These are phyloP conservation scores for Mus pahari DNA, from an alignment of 2,113 vertebrate species.

Conservation along the genomic window DNA sequence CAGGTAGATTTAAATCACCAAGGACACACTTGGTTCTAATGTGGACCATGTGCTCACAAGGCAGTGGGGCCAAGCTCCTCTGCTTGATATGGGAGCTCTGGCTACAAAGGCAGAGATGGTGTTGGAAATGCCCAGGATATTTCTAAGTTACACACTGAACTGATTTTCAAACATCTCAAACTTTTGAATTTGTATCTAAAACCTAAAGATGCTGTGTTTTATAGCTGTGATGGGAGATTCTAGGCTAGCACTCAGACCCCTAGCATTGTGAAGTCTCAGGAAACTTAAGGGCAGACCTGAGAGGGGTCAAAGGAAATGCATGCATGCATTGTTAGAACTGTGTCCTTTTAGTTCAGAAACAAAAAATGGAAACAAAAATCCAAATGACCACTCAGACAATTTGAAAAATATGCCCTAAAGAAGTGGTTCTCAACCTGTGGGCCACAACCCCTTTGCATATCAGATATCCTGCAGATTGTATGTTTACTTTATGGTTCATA, in stretches of 20 bases:
- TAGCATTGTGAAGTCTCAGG: fast-evolving
- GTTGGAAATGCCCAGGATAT: too few relatives aligned
- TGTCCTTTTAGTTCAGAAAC: neutral
- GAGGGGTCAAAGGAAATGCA: neutral
- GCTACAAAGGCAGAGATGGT: neutral
- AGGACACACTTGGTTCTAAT: too few relatives aligned
- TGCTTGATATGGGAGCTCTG: neutral
- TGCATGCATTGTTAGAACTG: neutral
- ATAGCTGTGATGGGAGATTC: neutral
- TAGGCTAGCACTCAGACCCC: neutral
- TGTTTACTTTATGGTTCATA: neutral
- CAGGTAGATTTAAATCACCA: neutral
- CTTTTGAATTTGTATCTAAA: neutral
- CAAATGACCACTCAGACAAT: slow-evolving; percentile 17
- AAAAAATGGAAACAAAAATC: neutral
- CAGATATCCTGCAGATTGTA: neutral
- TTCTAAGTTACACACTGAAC: neutral
- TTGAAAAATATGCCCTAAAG: slow-evolving; percentile 45
- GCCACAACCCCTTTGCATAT: neutral
- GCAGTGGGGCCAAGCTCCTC: neutral
- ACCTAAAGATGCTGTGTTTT: neutral
- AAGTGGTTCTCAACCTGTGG: neutral
- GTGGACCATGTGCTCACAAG: fast-evolving
- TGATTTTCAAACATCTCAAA: neutral
- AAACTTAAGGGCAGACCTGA: fast-evolving